Evolutionary conservation across 2,888 invertebrate species (phyloP).

Genomic region (Mythimna pallens): DNA sequence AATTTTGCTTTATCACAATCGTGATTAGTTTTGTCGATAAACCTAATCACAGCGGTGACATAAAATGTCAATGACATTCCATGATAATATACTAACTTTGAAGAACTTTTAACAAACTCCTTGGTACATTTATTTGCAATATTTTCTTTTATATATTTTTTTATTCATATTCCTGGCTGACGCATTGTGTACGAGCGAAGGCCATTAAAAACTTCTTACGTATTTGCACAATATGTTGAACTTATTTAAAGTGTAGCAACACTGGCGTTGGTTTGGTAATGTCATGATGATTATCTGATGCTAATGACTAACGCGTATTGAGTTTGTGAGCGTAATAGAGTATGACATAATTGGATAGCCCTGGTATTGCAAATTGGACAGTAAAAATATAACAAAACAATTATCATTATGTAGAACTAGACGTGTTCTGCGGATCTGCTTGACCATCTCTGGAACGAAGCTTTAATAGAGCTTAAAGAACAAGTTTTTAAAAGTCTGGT

Average conservation of each 20-base stretch:
- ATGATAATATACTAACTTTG: conserved; percentile 11
- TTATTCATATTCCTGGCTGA: not conserved
- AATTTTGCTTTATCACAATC: conserved; percentile 30
- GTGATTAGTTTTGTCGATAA: conserved; percentile 38
- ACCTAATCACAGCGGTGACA: conserved; percentile 24
- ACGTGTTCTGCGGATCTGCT: not conserved
- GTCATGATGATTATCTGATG: conserved; percentile 49
- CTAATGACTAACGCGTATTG: conserved; percentile 57
- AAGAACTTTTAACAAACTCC: not conserved
- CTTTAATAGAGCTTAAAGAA: not conserved
- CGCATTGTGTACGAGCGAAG: conserved; percentile 20
- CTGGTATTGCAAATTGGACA: conserved; percentile 29
- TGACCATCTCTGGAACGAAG: not conserved
- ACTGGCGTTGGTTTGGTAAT: conserved; percentile 37
- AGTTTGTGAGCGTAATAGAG: conserved; percentile 46
- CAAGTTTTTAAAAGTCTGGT: not conserved
- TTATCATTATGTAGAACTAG: conserved; percentile 4
- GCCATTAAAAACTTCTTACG: conserved; percentile 39
- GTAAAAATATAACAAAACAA: conserved; percentile 28
- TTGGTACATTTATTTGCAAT: not conserved
- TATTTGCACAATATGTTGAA: conserved; percentile 23
- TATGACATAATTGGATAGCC: conserved; percentile 50
- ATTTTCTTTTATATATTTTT: conserved; percentile 7
- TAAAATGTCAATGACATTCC: conserved; percentile 44
- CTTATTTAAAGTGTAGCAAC: conserved; percentile 42